Percentiles rank a stretch among this genome's conserved stretches.
phyloP scores from a whole-genome alignment of 2,888 invertebrate genomes.

The Nomada hirtipes region DNA sequence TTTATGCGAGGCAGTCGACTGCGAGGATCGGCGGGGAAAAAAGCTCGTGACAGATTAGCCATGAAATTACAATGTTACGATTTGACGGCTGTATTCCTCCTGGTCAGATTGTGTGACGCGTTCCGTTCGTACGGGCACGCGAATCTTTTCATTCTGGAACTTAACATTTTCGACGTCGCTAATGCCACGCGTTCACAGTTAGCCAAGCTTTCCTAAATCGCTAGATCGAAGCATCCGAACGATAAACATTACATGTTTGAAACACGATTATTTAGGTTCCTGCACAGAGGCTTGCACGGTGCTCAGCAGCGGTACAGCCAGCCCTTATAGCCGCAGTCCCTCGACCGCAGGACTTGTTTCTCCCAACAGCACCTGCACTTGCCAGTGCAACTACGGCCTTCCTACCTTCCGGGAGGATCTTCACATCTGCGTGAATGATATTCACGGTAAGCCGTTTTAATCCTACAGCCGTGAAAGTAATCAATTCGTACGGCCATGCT shows the following conservation, averaged over 20 bases:
- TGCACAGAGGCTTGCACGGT: slow-evolving; percentile 88
- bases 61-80: slow-evolving; percentile 70
- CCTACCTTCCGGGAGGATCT: slow-evolving; percentile 94
- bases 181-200: neutral
- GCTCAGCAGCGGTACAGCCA: slow-evolving; percentile 88
- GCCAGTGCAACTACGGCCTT: slow-evolving; percentile 91
- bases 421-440: slow-evolving; percentile 93
- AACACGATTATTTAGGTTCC: slow-evolving; percentile 72
- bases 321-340: slow-evolving; percentile 84
- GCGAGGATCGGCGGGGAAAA: slow-evolving; percentile 42
- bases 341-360: slow-evolving; percentile 80
- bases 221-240: no score
- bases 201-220: no score
- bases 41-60: slow-evolving; percentile 60
- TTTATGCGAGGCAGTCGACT: slow-evolving; percentile 22
- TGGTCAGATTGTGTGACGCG: slow-evolving; percentile 43
- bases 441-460: slow-evolving; percentile 88
- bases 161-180: neutral
- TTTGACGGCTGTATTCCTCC: slow-evolving; percentile 68
- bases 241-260: neutral
- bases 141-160: slow-evolving; percentile 29
- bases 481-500: neutral
- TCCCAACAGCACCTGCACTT: slow-evolving; percentile 87
- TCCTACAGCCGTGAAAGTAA: neutral
- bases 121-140: slow-evolving; percentile 8